phyloP scores from a whole-genome alignment of 2,113 vertebrate species.

The Nanger granti region DNA sequence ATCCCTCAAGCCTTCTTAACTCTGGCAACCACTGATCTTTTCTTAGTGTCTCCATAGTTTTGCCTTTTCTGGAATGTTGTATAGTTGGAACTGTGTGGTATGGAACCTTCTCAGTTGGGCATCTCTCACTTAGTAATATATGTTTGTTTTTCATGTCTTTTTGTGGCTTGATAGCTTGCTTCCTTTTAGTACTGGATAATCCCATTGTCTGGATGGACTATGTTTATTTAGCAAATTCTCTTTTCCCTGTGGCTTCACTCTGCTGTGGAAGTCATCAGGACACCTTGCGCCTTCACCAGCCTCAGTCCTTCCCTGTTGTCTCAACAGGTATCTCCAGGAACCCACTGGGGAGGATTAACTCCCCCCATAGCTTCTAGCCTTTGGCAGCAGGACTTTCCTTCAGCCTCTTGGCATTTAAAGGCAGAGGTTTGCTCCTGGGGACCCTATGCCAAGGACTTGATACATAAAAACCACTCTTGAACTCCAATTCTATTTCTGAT shows the following conservation, averaged over 20 bases:
- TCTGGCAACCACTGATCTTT: background rate
- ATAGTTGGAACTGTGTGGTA: background rate
- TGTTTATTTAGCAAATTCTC: background rate
- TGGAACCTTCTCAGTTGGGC: background rate
- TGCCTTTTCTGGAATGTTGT: background rate
- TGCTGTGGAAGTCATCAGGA: rapidly evolving
- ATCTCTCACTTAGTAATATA: background rate
- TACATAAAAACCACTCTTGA: background rate
- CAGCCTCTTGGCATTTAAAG: background rate
- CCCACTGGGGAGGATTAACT: background rate
- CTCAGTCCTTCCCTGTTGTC: background rate
- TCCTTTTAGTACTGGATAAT: background rate
- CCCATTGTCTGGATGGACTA: background rate
- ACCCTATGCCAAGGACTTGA: background rate
- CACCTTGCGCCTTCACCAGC: background rate
- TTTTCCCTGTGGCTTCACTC: background rate
- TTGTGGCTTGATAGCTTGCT: background rate
- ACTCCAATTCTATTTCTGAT: background rate
- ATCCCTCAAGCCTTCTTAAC: background rate
- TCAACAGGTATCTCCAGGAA: background rate
- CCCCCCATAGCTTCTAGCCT: background rate
- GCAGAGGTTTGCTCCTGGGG: background rate
- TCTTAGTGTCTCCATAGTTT: background rate
- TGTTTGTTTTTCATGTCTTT: background rate
- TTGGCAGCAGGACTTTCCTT: background rate